A percentile compares a stretch with the other conserved stretches of the same genome.
Evolutionary conservation across 2,113 vertebrate genomes (phyloP).

Genomic region (Dendropsophus ebraccatus): DNA sequence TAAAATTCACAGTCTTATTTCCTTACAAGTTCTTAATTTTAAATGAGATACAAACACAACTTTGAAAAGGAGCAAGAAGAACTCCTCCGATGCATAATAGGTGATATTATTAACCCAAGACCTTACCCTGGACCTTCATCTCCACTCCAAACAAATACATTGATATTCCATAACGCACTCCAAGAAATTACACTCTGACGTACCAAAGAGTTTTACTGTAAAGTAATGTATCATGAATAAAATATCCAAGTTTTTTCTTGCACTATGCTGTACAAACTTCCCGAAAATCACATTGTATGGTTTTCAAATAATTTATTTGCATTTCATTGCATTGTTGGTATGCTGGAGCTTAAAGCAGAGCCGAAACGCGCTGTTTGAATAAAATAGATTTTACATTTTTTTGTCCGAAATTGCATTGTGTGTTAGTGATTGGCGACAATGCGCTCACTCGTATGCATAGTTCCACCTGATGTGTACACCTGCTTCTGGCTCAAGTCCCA

Average conservation of each 20-base stretch:
- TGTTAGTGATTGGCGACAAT: no score
- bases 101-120: neutral
- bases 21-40: constrained; percentile 51
- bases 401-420: no score
- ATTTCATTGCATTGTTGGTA: no score
- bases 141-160: constrained; percentile 7
- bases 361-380: no score
- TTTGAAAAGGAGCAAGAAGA: constrained; percentile 55
- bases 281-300: no score
- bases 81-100: neutral
- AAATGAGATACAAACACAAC: constrained; percentile 44
- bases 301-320: no score
- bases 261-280: no score
- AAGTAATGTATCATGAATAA: neutral
- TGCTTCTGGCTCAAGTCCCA: no score
- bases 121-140: neutral
- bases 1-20: constrained; percentile 50
- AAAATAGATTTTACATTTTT: no score
- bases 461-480: no score
- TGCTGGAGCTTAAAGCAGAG: no score
- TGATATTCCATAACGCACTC: constrained; percentile 19
- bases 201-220: neutral
- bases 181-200: neutral
- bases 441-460: no score
- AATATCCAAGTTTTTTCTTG: neutral